These are phyloP conservation scores for Mesocentrotus franciscanus DNA, from an alignment of 53 echinoderm and acorn worm species.

Conservation along the genomic window DNA sequence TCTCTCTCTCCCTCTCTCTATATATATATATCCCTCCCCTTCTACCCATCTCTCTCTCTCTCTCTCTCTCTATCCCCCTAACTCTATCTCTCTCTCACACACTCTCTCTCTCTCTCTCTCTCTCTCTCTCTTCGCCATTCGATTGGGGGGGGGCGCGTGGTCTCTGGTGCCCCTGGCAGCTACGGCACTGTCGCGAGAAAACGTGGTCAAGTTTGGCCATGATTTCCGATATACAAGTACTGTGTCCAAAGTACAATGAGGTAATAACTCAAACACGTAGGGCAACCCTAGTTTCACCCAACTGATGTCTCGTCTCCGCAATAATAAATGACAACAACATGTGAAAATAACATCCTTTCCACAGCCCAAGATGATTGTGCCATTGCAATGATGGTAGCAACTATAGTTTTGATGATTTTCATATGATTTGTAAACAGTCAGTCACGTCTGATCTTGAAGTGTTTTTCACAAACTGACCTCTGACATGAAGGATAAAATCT, in stretches of 20 bases:
- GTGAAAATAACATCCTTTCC: not conserved
- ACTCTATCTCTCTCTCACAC: too few species aligned
- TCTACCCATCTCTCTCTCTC: too few species aligned
- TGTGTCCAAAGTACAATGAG: not conserved
- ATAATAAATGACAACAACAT: not conserved
- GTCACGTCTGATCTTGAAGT: constrained; percentile 24
- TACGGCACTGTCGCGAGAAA: not conserved
- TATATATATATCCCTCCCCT: too few species aligned
- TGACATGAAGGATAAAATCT: not conserved
- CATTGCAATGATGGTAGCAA: not conserved
- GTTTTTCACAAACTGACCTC: not conserved
- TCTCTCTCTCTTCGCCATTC: too few species aligned
- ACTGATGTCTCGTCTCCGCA: not conserved
- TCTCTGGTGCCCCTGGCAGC: not conserved
- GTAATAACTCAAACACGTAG: not conserved
- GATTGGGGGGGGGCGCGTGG: too few species aligned
- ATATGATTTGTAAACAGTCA: not conserved
- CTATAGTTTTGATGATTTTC: not conserved
- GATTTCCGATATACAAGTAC: not conserved
- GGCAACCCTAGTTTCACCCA: not conserved
- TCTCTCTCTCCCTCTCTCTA: too few species aligned
- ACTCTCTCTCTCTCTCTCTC: too few species aligned
- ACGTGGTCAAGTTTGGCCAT: constrained; percentile 17
- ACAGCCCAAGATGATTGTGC: not conserved
- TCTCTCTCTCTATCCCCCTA: too few species aligned